Base-by-base conservation (phyloP, 2,888 invertebrate species). In the Dioctria rufipes region DNA sequence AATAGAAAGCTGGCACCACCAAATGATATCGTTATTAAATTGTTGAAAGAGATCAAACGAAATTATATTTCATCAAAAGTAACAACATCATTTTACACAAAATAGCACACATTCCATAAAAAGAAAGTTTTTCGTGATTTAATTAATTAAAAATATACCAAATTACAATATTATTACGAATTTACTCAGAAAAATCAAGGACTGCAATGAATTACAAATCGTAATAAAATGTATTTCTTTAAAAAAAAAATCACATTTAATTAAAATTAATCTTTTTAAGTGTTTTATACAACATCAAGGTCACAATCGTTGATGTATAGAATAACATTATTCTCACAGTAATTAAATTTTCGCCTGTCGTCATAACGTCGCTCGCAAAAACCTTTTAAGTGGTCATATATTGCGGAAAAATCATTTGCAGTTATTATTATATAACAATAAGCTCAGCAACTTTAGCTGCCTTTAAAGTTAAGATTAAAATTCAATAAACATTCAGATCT, bases 41-140 rank as follows among this genome's bases (percentile, higher is more conserved):
- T 88, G 43, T 88, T 87, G 83, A 88, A 88, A 84, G 88, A 88
- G 84, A 84, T 88, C 69, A 86, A 87, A 88, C 80, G 84, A 85
- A 4, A 81, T 85, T n/a, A 84, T 85, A 37, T 83, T 84, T 25
- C 85, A 4, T 81, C 84, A n/a, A 25, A 25, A 25, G 84, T 84
- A 77, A 65, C 25, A 25, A 49, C 11, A n/a, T 4, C 6, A 49
- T 9, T 9, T 11, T 2, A 25, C 25, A 1, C 2, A 25, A 25
- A 25, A 25, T 25, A 0, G 25, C 2, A 2, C 25, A 25, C 25
- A 51, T 25, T 25, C 25, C 25, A 25, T 3, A 60, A 13, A 60
- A 60, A 3, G 6, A 60, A 60, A 60, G 25, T 25, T 25, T 25
- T 25, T 25, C 2, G 25, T 25, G 25, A 25, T 25, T 25, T 25